A percentile compares a stretch with the other conserved stretches of the same genome.
Conservation (phyloP, 1,140 invertebrate genomes). For the Drosophila busckii region DNA sequence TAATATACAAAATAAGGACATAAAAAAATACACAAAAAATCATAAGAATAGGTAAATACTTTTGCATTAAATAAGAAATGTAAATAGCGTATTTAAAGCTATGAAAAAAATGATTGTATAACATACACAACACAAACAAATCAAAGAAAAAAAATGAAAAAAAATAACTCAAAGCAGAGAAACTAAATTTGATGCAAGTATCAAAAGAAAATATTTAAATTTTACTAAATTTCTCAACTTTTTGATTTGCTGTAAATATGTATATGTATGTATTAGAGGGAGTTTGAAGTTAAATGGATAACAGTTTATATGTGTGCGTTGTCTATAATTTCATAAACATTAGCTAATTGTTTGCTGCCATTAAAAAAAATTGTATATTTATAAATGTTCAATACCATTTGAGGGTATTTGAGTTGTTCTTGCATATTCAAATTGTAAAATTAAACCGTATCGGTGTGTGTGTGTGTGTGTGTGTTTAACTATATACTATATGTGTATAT, state of each 20-base stretch:
- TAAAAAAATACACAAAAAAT: constrained; percentile 2
- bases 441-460: constrained; percentile 41
- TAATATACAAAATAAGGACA: constrained; percentile 30
- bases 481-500: constrained; percentile 41
- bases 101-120: constrained; percentile 10
- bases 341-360: constrained; percentile 40
- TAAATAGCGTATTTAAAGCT: no score
- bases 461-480: constrained; percentile 27
- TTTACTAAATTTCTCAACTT: constrained; percentile 60
- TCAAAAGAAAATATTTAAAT: constrained; percentile 47
- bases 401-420: constrained; percentile 22
- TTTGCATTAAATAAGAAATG: no score
- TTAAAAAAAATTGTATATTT: constrained; percentile 9
- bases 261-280: constrained; percentile 1
- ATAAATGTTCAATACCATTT: constrained; percentile 23
- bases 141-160: constrained; percentile 24
- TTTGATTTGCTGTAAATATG: no score
- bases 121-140: constrained; percentile 7
- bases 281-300: constrained; percentile 6
- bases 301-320: constrained; percentile 31
- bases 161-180: constrained; percentile 43
- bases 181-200: no score
- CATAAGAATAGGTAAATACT: no score
- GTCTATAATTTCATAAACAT: constrained; percentile 38
- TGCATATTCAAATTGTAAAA: constrained; percentile 32